These are phyloP conservation scores for Eudemis profundana DNA, from an alignment of 2,888 invertebrate genomes.

Conservation along the genomic window DNA sequence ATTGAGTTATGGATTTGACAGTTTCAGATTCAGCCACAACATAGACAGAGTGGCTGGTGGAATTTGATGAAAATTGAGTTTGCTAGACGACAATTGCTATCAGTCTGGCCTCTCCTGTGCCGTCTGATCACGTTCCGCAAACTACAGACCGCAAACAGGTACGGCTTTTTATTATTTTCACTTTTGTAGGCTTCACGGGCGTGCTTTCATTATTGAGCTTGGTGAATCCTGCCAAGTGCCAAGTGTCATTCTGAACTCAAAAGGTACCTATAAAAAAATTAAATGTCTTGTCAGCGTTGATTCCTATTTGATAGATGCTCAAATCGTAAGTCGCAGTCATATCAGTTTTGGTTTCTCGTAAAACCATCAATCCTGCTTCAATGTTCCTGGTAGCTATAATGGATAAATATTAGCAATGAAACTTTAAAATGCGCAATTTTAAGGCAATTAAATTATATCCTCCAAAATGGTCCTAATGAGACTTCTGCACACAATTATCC, in stretches of 20 bases:
- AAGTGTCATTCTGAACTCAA: slow-evolving; percentile 42
- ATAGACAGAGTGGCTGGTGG: slow-evolving; percentile 54
- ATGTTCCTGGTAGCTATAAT: background rate
- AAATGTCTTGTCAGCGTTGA: no score
- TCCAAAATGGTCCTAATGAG: slow-evolving; percentile 17
- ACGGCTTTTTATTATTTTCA: slow-evolving; percentile 69
- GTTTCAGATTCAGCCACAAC: slow-evolving; percentile 46
- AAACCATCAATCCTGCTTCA: no score
- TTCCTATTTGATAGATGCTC: no score
- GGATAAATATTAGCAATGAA: background rate
- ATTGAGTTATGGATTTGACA: slow-evolving; percentile 42
- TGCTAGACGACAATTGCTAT: slow-evolving; percentile 65
- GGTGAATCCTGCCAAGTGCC: slow-evolving; percentile 66
- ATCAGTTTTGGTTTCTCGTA: no score
- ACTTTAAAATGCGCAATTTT: slow-evolving; percentile 1
- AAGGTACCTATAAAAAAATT: background rate
- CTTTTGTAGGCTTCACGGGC: slow-evolving; percentile 65
- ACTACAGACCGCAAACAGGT: slow-evolving; percentile 79
- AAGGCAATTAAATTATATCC: slow-evolving; percentile 1
- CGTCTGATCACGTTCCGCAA: slow-evolving; percentile 83
- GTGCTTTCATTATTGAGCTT: slow-evolving; percentile 65
- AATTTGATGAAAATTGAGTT: slow-evolving; percentile 53
- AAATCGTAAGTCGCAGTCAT: no score
- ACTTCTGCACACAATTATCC: slow-evolving; percentile 34
- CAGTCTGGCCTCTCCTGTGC: slow-evolving; percentile 68